Percentiles rank a stretch among this genome's conserved stretches.
Evolutionary conservation across 2,113 vertebrate genomes (phyloP).

Genomic region (Turnix velox): DNA sequence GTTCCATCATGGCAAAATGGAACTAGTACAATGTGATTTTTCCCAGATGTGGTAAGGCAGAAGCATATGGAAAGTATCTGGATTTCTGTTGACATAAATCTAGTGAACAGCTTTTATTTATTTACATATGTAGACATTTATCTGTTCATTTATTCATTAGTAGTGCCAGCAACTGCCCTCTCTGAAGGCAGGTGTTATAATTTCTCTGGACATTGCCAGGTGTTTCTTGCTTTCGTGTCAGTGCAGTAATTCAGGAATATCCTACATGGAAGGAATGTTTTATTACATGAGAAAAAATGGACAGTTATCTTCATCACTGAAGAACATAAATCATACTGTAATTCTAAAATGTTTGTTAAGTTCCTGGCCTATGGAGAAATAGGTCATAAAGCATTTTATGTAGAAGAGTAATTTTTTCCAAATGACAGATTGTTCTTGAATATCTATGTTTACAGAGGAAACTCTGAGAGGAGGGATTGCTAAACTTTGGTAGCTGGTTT

Average conservation of each 20-base stretch:
- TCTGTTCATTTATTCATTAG: neutral
- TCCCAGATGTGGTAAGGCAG: conserved; percentile 33
- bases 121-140: neutral
- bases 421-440: conserved; percentile 16
- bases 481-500: neutral
- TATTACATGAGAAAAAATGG: neutral
- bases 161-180: neutral
- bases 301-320: neutral
- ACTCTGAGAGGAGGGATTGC: neutral
- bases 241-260: neutral
- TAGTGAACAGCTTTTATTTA: conserved; percentile 25
- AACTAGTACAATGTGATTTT: neutral
- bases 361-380: conserved; percentile 13
- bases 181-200: neutral
- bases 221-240: neutral
- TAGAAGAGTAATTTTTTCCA: conserved; percentile 5
- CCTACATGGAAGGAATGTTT: conserved; percentile 2
- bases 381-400: neutral
- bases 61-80: conserved; percentile 28
- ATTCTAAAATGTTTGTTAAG: neutral
- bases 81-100: neutral
- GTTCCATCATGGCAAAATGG: neutral
- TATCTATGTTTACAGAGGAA: neutral
- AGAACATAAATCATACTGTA: conserved; percentile 5
- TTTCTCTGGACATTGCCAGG: neutral